Evolutionary conservation across 2,113 vertebrate genomes (phyloP).

Genomic region (Perccottus glenii): DNA sequence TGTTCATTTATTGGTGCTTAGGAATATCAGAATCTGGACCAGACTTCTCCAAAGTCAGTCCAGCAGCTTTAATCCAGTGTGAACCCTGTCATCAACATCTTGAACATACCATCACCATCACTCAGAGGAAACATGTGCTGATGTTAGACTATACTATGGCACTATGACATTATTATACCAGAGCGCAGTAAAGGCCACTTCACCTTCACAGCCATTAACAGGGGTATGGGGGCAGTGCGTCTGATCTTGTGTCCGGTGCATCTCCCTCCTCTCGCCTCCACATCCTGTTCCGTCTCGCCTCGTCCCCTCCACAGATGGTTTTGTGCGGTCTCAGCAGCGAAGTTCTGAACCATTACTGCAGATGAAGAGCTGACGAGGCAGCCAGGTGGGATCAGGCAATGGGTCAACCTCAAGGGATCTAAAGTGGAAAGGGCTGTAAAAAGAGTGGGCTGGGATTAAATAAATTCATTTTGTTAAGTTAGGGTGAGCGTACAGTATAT

Average conservation of each 20-base stretch:
- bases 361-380: constrained; percentile 35
- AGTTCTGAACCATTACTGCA: constrained; percentile 47
- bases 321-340: constrained; percentile 38
- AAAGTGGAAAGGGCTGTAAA: constrained; percentile 6
- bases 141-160: no score
- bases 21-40: no score
- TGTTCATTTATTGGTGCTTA: no score
- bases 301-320: constrained; percentile 65
- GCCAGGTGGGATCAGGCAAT: constrained; percentile 63
- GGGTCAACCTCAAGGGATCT: constrained; percentile 39
- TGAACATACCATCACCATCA: no score
- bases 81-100: no score
- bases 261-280: constrained; percentile 56
- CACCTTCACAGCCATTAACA: constrained; percentile 31
- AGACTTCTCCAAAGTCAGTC: no score
- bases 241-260: constrained; percentile 51
- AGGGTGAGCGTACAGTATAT: no score
- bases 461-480: no score
- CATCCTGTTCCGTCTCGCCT: constrained; percentile 55
- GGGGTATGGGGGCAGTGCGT: constrained; percentile 41
- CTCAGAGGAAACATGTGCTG: no score
- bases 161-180: no score
- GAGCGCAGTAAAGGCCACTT: not conserved
- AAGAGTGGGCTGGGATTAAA: no score
- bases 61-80: no score